phyloP scores from a whole-genome alignment of 2,888 invertebrate species.

The Gandaritis pyraliata region DNA sequence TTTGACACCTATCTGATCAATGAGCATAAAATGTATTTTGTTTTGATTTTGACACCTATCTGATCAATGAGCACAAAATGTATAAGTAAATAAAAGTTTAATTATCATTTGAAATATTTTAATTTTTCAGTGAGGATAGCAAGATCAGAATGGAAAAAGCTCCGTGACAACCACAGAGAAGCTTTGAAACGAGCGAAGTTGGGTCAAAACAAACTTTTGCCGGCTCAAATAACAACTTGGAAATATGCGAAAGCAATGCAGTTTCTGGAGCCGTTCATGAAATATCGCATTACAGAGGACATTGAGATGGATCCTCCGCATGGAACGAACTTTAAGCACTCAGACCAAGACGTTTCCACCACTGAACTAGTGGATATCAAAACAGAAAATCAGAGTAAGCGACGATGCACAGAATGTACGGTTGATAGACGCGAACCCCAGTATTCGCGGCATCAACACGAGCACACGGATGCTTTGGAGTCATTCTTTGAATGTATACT shows the following conservation, averaged over 20 bases:
- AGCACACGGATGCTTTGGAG: slow-evolving; percentile 63
- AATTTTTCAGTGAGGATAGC: slow-evolving; percentile 69
- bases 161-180: slow-evolving; percentile 75
- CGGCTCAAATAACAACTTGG: slow-evolving; percentile 78
- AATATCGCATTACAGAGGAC: slow-evolving; percentile 75
- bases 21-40: too few relatives aligned
- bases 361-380: slow-evolving; percentile 51
- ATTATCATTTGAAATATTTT: background rate
- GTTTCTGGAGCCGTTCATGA: slow-evolving; percentile 77
- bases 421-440: slow-evolving; percentile 33
- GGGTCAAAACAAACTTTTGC: slow-evolving; percentile 74
- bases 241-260: slow-evolving; percentile 79
- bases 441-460: slow-evolving; percentile 34
- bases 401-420: slow-evolving; percentile 50
- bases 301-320: slow-evolving; percentile 66
- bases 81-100: too few relatives aligned
- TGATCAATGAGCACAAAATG: too few relatives aligned
- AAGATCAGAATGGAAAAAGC: slow-evolving; percentile 75
- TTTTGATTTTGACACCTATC: too few relatives aligned
- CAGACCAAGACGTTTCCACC: slow-evolving; percentile 64
- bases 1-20: too few relatives aligned
- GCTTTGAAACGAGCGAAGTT: slow-evolving; percentile 75
- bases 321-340: slow-evolving; percentile 35
- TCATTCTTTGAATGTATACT: slow-evolving; percentile 73
- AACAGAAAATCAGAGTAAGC: slow-evolving; percentile 49